Base-by-base conservation (phyloP, 2,797 vertebrate species). In the Rhabdomys pumilio region DNA sequence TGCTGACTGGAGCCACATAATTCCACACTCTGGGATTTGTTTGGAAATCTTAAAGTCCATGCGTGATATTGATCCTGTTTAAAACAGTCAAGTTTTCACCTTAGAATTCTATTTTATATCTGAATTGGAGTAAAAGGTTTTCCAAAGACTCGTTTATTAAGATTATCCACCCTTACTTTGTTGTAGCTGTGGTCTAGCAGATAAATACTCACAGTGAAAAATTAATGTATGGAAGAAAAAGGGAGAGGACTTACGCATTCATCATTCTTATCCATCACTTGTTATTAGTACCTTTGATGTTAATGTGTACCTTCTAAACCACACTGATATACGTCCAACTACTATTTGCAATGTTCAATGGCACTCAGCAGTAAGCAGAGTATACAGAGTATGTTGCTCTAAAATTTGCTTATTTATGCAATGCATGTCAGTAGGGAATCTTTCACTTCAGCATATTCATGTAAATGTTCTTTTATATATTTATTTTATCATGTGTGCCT, bases 61-160 rank as follows among this genome's bases (percentile, higher is more conserved):
- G 31, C 57, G 4, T 20, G 14, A 67, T 61, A 50, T 15, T 50
- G 34, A 69, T 38, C 9, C 20, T 88, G 22, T 89, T 84, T 89
- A 81, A 84, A 91, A 95, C 14, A 86, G 65, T 34, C 59, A 75
- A 38, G 7, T 47, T 67, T 95, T 93, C n/a, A 69, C 19, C 8
- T 93, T 41, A 86, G 24, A 65, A 34, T 55, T 22, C 53, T 57
- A 19, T 65, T 83, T 93, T 95, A 19, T 59, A 15, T 55, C 34
- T 47, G 31, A 1, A 3, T 38, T 84, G n/a, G 53, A 19, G 8
- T 53, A 31, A 15, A 31, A 15, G 2, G 24, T n/a, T 80, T 59
- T 24, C 29, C 38, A 53, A 47, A 87, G 59, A 7, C 2, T 47
- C 41, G 53, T 50, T 38, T 44, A 57, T 47, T 63, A 79, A 24